Evolutionary conservation across 2,888 invertebrate genomes (phyloP).

Genomic region (Dendrolimus houi): DNA sequence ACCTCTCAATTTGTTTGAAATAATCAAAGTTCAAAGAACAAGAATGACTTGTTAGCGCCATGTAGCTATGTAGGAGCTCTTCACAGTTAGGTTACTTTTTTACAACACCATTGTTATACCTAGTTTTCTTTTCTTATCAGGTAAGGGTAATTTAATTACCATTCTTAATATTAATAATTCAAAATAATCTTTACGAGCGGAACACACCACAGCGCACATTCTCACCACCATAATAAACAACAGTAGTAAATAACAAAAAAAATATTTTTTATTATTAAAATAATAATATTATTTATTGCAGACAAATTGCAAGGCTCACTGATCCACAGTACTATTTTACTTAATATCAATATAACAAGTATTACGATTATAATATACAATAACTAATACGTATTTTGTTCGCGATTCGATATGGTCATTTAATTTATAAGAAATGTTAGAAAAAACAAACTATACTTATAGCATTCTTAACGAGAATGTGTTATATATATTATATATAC

Average conservation of each 20-base stretch:
- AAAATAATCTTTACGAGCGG: too few species aligned
- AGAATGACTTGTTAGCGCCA: too few species aligned
- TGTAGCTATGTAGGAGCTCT: too few species aligned
- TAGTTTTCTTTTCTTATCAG: too few species aligned
- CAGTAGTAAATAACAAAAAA: constrained; percentile 19
- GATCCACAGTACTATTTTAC: constrained; percentile 23
- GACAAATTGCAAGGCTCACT: constrained; percentile 13
- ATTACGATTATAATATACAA: constrained; percentile 4
- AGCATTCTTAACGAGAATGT: too few species aligned
- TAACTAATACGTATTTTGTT: background rate
- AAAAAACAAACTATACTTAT: background rate
- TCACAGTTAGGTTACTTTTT: too few species aligned
- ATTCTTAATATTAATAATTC: too few species aligned
- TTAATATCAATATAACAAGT: constrained; percentile 8
- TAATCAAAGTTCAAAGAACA: too few species aligned
- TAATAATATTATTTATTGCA: constrained; percentile 12
- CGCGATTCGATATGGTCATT: background rate
- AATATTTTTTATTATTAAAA: constrained; percentile 19
- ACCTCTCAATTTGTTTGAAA: too few species aligned
- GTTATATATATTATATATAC: too few species aligned
- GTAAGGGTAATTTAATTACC: too few species aligned
- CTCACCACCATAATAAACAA: constrained; percentile 10
- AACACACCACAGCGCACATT: constrained; percentile 13
- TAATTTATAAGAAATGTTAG: background rate
- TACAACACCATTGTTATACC: too few species aligned